Conservation (phyloP, 2,888 invertebrate genomes). For the Rhingia campestris region DNA sequence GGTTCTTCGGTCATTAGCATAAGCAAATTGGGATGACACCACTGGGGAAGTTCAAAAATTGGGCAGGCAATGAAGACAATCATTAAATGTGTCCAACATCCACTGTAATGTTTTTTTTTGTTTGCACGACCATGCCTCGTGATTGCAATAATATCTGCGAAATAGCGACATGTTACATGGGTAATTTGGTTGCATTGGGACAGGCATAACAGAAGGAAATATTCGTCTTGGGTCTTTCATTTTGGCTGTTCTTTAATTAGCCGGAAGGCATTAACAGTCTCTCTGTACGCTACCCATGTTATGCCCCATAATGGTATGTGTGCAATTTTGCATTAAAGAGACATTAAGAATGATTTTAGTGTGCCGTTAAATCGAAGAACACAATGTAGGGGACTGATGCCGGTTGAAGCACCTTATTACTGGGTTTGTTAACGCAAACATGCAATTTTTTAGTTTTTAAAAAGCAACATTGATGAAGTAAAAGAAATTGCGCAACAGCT, state of each 20-base stretch:
- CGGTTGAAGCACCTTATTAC: neutral
- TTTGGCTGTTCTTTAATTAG: conserved; percentile 44
- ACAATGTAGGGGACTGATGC: conserved; percentile 12
- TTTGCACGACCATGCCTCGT: conserved; percentile 2
- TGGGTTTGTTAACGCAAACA: neutral
- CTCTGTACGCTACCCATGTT: conserved; percentile 21
- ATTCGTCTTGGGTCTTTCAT: conserved; percentile 26
- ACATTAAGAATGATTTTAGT: conserved; percentile 28
- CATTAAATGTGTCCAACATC: conserved; percentile 56
- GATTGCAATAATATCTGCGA: conserved; percentile 38
- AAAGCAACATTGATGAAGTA: too few species aligned
- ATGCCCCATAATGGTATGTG: conserved; percentile 17
- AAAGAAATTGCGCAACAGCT: too few species aligned
- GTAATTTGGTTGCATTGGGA: conserved; percentile 39
- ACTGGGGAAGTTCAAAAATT: conserved; percentile 46
- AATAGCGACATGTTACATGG: conserved; percentile 56
- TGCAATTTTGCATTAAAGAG: neutral
- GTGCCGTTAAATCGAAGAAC: conserved; percentile 31
- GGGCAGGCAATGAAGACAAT: conserved; percentile 43
- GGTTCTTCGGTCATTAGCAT: conserved; percentile 23
- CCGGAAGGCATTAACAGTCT: conserved; percentile 48
- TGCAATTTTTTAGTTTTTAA: neutral
- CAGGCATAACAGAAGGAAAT: conserved; percentile 19
- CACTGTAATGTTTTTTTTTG: conserved; percentile 22
- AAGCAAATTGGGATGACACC: conserved; percentile 54